Base-by-base conservation (phyloP, 1,140 invertebrate genomes). In the Nixonia krombeini region DNA sequence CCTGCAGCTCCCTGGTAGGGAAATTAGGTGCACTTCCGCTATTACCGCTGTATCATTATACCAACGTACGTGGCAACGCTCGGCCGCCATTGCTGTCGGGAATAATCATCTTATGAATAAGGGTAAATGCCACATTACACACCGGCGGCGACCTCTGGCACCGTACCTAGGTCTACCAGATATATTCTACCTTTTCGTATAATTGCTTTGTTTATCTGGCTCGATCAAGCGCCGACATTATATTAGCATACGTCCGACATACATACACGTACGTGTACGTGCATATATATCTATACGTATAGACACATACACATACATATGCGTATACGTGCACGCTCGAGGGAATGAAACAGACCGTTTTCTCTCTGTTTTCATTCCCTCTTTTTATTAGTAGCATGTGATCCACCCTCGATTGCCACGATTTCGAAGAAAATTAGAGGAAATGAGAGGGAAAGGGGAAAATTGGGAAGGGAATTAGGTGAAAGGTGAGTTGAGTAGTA, bases 161-260 rank as follows among this genome's bases (percentile, higher is more conserved):
- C 38, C 55, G 50, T 62, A 49, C 26, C 46, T n/a, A n/a, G n/a
- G n/a, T n/a, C n/a, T n/a, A n/a, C n/a, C n/a, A n/a, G n/a, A 45
- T 1, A 7, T 29, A 28, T 25, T 28, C 25, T 62, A 73, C 72
- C 72, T 80, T 75, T 74, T 73, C 66, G 70, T 74, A 78, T 82
- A 82, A 81, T 82, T 81, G 77, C 76, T 81, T 80, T 78, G 78
- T 81, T 82, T 81, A 81, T 82, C 79, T 70, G 73, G 50, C 66
- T 74, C 70, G 79, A 82, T 82, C 78, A 57, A 49, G 63, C 49
- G 46, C 68, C 42, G 69, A 53, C 71, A 81, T 79, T n/a, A n/a
- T n/a, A n/a, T n/a, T 79, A 79, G 77, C 77, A 79, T 80, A 79
- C 72, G 71, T 61, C 63, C 63, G 65, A 62, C 44, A 64, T 59